Conservation (phyloP, 2,113 vertebrate species). For the Sturnira hondurensis region DNA sequence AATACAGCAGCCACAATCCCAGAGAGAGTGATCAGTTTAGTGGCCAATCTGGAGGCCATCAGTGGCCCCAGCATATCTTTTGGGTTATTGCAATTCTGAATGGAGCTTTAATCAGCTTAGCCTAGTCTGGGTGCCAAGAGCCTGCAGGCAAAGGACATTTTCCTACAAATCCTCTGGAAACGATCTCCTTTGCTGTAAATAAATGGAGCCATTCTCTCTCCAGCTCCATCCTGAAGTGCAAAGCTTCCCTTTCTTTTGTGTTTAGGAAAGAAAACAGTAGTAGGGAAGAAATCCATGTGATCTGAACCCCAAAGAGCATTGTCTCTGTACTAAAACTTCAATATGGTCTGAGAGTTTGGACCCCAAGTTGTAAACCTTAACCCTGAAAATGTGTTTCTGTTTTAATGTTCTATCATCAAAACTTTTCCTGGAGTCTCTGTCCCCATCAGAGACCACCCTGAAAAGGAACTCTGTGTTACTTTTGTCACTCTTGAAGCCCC, state of each 20-base stretch:
- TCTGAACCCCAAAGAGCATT: conserved; percentile 9
- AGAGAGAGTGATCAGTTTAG: conserved; percentile 76
- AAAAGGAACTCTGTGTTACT: conserved; percentile 49
- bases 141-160: conserved; percentile 60
- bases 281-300: background rate
- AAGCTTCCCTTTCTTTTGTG: conserved; percentile 45
- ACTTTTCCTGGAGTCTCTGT: conserved; percentile 44
- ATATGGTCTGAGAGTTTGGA: conserved; percentile 6
- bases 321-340: conserved; percentile 1
- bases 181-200: conserved; percentile 19
- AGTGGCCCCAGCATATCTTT: conserved; percentile 71
- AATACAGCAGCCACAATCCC: conserved; percentile 78
- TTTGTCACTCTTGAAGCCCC: conserved; percentile 42
- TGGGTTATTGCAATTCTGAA: conserved; percentile 66
- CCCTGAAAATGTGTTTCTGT: conserved; percentile 69
- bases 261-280: background rate
- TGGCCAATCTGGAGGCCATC: conserved; percentile 76
- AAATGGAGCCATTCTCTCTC: conserved; percentile 51
- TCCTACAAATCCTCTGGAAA: conserved; percentile 32
- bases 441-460: conserved; percentile 69
- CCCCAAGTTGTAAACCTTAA: conserved; percentile 51
- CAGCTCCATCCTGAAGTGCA: conserved; percentile 20
- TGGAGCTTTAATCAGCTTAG: conserved; percentile 64
- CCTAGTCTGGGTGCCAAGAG: background rate
- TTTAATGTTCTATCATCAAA: conserved; percentile 51